Evolutionary conservation across 2,888 invertebrate species (phyloP).

Genomic region (Drosophila vallismaia): DNA sequence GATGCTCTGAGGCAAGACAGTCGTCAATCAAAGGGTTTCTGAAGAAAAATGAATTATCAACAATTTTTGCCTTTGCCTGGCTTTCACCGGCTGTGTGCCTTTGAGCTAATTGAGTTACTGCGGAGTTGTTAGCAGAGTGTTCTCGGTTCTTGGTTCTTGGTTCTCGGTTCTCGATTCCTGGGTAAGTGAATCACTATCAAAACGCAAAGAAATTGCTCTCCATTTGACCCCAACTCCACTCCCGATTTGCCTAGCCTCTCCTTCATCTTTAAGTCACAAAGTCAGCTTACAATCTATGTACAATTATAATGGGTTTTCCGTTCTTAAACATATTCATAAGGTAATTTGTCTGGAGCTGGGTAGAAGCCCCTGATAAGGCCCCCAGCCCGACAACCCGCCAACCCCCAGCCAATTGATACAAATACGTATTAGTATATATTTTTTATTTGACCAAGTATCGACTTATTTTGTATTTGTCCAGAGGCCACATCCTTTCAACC

Average conservation of each 20-base stretch:
- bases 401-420: slow-evolving; percentile 73
- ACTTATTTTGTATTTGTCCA: slow-evolving; percentile 32
- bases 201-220: slow-evolving; percentile 5
- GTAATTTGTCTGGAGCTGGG: slow-evolving; percentile 37
- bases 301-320: slow-evolving; percentile 24
- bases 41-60: slow-evolving; percentile 74
- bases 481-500: slow-evolving; percentile 68
- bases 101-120: slow-evolving; percentile 73
- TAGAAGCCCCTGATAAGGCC: slow-evolving; percentile 18
- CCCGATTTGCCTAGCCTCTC: neutral
- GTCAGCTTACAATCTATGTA: slow-evolving; percentile 41
- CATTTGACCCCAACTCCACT: slow-evolving; percentile 20
- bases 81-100: slow-evolving; percentile 47
- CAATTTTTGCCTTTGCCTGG: slow-evolving; percentile 62
- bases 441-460: slow-evolving; percentile 54
- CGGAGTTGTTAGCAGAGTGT: slow-evolving; percentile 16
- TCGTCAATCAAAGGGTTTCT: slow-evolving; percentile 43
- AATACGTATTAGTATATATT: slow-evolving; percentile 68
- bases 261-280: slow-evolving; percentile 22
- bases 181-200: slow-evolving; percentile 24
- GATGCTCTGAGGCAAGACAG: slow-evolving; percentile 45
- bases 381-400: slow-evolving; percentile 4
- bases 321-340: slow-evolving; percentile 48
- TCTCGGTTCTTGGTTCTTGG: slow-evolving; percentile 2
- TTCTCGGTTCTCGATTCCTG: neutral